phyloP scores from a whole-genome alignment of 2,797 vertebrate species.

The Sardinella longiceps region DNA sequence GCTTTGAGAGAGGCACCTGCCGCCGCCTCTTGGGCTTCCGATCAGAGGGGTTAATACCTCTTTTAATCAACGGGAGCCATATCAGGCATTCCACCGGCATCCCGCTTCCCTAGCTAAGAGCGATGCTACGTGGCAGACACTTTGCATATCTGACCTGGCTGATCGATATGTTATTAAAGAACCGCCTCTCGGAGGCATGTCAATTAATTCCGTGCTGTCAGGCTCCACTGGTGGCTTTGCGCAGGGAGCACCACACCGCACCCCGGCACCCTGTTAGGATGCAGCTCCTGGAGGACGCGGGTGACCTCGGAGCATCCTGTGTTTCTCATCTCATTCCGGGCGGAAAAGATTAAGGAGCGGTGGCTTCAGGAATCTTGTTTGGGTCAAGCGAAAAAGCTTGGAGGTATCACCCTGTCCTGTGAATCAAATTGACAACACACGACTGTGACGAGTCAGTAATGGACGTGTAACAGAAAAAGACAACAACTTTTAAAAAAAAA shows the following conservation, averaged over 20 bases:
- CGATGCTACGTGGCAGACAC: constrained; percentile 76
- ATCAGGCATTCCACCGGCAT: constrained; percentile 77
- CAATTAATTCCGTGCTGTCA: constrained; percentile 91
- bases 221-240: constrained; percentile 66
- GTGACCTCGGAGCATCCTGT: constrained; percentile 67
- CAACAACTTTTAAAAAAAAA: background rate
- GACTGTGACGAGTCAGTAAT: background rate
- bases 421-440: background rate
- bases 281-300: constrained; percentile 65
- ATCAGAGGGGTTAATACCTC: constrained; percentile 65
- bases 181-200: constrained; percentile 82
- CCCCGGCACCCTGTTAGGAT: constrained; percentile 53
- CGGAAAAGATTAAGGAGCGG: constrained; percentile 16
- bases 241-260: constrained; percentile 58
- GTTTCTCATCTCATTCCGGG: constrained; percentile 43
- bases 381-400: constrained; percentile 12
- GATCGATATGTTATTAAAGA: constrained; percentile 97
- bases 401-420: constrained; percentile 14
- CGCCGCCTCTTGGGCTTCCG: constrained; percentile 45
- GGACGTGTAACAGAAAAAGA: background rate
- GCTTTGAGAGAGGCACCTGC: constrained; percentile 50
- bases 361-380: constrained; percentile 7
- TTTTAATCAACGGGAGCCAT: constrained; percentile 80
- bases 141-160: constrained; percentile 85
- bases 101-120: constrained; percentile 69